These are phyloP conservation scores for Otolemur crassicaudatus DNA, from an alignment of 2,797 vertebrate genomes.

Conservation along the genomic window DNA sequence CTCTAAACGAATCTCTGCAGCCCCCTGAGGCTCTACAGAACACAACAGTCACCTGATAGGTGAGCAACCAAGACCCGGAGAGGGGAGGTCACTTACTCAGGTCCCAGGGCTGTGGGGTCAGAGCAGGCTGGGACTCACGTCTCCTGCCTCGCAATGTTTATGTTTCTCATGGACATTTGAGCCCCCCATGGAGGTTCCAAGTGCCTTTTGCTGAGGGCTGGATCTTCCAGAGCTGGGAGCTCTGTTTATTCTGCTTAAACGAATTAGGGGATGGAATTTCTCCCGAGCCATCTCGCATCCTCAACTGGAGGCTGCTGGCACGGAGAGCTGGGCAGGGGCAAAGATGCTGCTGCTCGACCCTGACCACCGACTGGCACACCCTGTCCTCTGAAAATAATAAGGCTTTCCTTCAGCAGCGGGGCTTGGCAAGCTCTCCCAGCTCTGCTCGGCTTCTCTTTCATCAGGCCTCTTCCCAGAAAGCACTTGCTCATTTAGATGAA, in stretches of 20 bases:
- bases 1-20: not conserved
- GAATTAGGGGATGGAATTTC: slow-evolving; percentile 71
- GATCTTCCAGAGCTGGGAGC: slow-evolving; percentile 51
- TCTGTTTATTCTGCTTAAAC: slow-evolving; percentile 65
- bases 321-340: slow-evolving; percentile 32
- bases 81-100: not conserved
- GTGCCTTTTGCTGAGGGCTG: not conserved
- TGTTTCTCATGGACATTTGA: not conserved
- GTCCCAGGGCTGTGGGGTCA: not conserved
- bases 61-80: not conserved
- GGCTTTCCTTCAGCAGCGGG: slow-evolving; percentile 58
- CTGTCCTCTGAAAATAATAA: slow-evolving; percentile 50
- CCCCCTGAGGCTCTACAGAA: not conserved
- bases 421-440: not conserved
- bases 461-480: slow-evolving; percentile 34
- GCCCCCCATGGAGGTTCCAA: not conserved
- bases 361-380: slow-evolving; percentile 63
- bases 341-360: not conserved
- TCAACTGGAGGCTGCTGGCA: not conserved
- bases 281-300: slow-evolving; percentile 48
- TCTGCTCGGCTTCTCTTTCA: slow-evolving; percentile 17
- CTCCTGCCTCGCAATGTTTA: not conserved
- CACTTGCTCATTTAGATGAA: slow-evolving; percentile 55
- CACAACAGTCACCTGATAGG: not conserved
- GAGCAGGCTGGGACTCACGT: not conserved